Conservation (phyloP, 2,113 vertebrate species). For the Bagarius yarrelli region DNA sequence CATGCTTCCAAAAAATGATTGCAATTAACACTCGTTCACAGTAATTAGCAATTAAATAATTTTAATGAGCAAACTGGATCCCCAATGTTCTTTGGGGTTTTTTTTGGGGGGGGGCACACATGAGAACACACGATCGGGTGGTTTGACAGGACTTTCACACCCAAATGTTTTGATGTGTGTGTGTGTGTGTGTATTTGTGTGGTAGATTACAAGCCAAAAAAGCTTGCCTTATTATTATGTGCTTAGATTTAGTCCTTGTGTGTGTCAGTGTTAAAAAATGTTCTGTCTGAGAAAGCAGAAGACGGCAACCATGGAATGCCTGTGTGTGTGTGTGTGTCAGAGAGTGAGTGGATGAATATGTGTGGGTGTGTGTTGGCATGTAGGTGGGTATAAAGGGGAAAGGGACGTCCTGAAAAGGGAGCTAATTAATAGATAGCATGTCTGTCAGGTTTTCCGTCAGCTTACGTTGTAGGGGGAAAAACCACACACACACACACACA, state of each 20-base stretch:
- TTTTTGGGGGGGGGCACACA: slow-evolving; percentile 56
- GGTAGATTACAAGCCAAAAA: slow-evolving; percentile 46
- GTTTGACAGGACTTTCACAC: slow-evolving; percentile 50
- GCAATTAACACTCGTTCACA: slow-evolving; percentile 91
- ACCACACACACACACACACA: too few species aligned
- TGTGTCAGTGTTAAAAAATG: too few species aligned
- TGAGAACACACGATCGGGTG: slow-evolving; percentile 52
- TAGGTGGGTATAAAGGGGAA: not conserved
- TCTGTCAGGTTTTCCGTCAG: slow-evolving; percentile 52
- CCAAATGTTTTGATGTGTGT: slow-evolving; percentile 1
- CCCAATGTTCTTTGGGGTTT: slow-evolving; percentile 59
- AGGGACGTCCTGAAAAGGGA: slow-evolving; percentile 46
- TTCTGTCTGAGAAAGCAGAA: too few species aligned
- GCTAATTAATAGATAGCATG: slow-evolving; percentile 61
- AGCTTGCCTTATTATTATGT: slow-evolving; percentile 11
- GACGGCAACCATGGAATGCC: too few species aligned
- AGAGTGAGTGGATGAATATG: not conserved
- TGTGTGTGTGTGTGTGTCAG: not conserved
- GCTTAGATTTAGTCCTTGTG: slow-evolving; percentile 17
- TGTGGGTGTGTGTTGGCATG: slow-evolving; percentile 3
- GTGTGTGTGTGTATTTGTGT: not conserved
- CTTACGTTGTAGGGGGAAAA: slow-evolving; percentile 28
- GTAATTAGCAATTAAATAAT: slow-evolving; percentile 91
- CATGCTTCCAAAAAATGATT: slow-evolving; percentile 70
- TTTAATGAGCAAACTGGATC: slow-evolving; percentile 80